These are phyloP conservation scores for Gryllus bimaculatus DNA, from an alignment of 1,140 invertebrate genomes.

Conservation along the genomic window DNA sequence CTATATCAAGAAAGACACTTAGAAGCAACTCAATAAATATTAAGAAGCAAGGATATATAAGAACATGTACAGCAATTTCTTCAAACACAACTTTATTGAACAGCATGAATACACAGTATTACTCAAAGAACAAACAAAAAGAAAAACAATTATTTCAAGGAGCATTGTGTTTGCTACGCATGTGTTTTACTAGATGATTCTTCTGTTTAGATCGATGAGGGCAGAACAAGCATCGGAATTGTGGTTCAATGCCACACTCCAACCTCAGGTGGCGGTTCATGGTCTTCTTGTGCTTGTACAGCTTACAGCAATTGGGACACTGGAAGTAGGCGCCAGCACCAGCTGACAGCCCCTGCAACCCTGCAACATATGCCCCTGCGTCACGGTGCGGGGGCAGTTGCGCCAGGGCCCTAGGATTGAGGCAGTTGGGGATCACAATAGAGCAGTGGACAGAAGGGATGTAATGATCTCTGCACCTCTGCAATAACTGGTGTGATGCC, in stretches of 20 bases:
- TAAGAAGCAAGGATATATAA: no score
- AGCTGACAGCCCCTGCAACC: not conserved
- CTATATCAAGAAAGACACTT: no score
- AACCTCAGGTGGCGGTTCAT: conserved; percentile 27
- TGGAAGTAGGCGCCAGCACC: not conserved
- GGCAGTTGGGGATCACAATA: not conserved
- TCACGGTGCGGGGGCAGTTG: not conserved
- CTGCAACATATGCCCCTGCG: not conserved
- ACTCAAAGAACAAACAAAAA: no score
- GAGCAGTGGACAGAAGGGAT: not conserved
- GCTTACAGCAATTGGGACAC: conserved; percentile 48
- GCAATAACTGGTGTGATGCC: no score
- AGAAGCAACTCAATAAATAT: no score
- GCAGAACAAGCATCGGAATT: conserved; percentile 31
- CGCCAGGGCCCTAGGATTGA: no score
- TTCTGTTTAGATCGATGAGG: conserved; percentile 35
- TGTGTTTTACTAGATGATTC: conserved; percentile 75
- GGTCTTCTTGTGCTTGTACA: conserved; percentile 24
- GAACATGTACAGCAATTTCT: no score
- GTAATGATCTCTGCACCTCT: no score
- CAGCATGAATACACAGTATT: no score
- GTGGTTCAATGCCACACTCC: conserved; percentile 27
- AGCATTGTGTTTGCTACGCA: conserved; percentile 36
- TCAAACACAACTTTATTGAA: no score
- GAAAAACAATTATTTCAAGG: not conserved